A percentile compares a stretch with the other conserved stretches of the same genome.
These are phyloP conservation scores for Sinella curviseta DNA, from an alignment of 1,140 invertebrate genomes.

Conservation along the genomic window DNA sequence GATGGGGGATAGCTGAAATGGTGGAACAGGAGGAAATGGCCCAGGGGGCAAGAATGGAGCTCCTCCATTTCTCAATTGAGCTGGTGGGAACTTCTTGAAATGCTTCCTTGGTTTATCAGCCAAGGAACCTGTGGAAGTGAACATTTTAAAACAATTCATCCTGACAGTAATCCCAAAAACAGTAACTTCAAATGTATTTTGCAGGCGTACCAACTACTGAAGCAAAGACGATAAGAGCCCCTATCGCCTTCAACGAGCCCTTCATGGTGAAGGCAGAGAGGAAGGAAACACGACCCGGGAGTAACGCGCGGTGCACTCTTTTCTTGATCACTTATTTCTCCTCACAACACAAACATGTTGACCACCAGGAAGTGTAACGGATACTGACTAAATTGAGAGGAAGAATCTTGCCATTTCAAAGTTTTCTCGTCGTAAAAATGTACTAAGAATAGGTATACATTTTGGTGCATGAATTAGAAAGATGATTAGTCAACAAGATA, in stretches of 20 bases:
- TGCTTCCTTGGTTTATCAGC: background rate
- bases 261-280: background rate
- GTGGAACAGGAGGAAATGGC: background rate
- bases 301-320: background rate
- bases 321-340: background rate
- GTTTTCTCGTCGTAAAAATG: conserved; percentile 11
- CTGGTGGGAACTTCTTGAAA: background rate
- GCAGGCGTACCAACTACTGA: background rate
- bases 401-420: background rate
- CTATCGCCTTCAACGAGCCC: background rate
- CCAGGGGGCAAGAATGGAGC: background rate
- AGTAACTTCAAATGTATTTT: no score
- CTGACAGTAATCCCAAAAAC: background rate
- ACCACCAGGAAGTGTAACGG: background rate
- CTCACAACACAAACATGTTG: background rate
- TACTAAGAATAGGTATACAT: background rate
- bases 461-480: no score
- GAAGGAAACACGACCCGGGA: background rate
- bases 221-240: background rate
- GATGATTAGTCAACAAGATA: no score
- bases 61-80: background rate
- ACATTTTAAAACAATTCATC: no score
- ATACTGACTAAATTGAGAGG: background rate
- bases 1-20: background rate
- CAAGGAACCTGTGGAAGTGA: background rate